A percentile compares a stretch with the other conserved stretches of the same genome.
These are phyloP conservation scores for Caenorhabditis imperialis DNA, from an alignment of 2,888 invertebrate species.

Conservation along the genomic window DNA sequence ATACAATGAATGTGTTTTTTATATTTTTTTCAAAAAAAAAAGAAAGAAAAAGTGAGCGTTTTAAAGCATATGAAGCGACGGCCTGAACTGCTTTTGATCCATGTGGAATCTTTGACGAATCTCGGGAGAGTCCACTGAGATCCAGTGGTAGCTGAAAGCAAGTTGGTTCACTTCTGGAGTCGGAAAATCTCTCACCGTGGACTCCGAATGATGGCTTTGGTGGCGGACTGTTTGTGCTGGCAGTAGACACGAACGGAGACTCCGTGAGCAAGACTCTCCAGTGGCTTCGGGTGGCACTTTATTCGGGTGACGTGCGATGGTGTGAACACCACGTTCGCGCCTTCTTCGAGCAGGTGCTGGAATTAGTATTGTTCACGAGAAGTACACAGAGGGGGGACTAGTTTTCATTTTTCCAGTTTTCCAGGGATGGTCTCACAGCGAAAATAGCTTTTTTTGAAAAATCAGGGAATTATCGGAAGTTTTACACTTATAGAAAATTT, in stretches of 20 bases:
- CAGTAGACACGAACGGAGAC: constrained; percentile 60
- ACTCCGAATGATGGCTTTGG: constrained; percentile 64
- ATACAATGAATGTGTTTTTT: no score
- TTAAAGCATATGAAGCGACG: constrained; percentile 68
- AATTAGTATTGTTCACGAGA: constrained; percentile 16
- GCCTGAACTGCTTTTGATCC: constrained; percentile 62
- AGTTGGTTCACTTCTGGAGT: background rate
- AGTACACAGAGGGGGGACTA: no score
- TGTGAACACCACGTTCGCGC: constrained; percentile 72
- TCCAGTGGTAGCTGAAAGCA: constrained; percentile 73
- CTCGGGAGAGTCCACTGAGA: constrained; percentile 61
- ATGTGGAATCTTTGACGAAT: constrained; percentile 61
- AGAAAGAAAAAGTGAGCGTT: background rate
- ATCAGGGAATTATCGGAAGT: no score
- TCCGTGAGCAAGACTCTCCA: constrained; percentile 75
- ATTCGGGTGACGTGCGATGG: constrained; percentile 67
- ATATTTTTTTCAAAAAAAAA: background rate
- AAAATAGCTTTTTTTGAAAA: no score
- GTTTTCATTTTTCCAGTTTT: no score
- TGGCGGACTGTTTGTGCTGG: constrained; percentile 65
- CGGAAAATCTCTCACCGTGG: constrained; percentile 51
- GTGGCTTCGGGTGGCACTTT: constrained; percentile 73
- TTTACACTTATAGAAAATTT: no score
- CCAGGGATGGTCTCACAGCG: no score
- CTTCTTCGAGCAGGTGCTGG: constrained; percentile 75